Evolutionary conservation across 2,797 vertebrate species (phyloP).

Genomic region (Syngnathus rostellatus): DNA sequence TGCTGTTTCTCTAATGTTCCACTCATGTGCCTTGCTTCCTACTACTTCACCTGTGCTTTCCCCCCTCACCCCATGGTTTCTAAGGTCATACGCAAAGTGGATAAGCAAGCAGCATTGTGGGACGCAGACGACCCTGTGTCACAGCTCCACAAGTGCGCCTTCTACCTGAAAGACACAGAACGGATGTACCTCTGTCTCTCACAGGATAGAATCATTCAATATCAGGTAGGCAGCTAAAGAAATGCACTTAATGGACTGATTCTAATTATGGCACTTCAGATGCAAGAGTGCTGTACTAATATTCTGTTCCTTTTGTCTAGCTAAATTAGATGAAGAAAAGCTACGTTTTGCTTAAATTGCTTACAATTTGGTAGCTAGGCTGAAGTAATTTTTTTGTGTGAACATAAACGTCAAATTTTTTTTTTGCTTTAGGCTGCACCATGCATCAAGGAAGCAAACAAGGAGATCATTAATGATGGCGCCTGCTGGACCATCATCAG

Average conservation of each 20-base stretch:
- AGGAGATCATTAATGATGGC: slow-evolving; percentile 96
- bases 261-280: neutral
- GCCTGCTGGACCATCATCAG: slow-evolving; percentile 99
- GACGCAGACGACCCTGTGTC: slow-evolving; percentile 70
- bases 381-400: too few species aligned
- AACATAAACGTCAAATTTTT: neutral
- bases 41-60: neutral
- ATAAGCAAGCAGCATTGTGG: slow-evolving; percentile 66
- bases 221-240: slow-evolving; percentile 69
- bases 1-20: neutral
- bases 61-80: neutral
- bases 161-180: slow-evolving; percentile 72
- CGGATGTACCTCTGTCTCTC: slow-evolving; percentile 82
- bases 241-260: neutral
- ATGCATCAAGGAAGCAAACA: slow-evolving; percentile 95
- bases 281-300: too few species aligned
- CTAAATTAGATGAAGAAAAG: too few species aligned
- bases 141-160: slow-evolving; percentile 70
- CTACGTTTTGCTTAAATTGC: too few species aligned
- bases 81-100: slow-evolving; percentile 70
- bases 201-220: slow-evolving; percentile 98
- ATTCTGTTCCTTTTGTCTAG: too few species aligned
- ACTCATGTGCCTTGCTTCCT: neutral
- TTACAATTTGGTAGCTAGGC: too few species aligned
- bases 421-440: slow-evolving; percentile 77